A percentile compares a stretch with the other conserved stretches of the same genome.
phyloP scores from a whole-genome alignment of 2,888 invertebrate genomes.

The Caenorhabditis doughertyi region DNA sequence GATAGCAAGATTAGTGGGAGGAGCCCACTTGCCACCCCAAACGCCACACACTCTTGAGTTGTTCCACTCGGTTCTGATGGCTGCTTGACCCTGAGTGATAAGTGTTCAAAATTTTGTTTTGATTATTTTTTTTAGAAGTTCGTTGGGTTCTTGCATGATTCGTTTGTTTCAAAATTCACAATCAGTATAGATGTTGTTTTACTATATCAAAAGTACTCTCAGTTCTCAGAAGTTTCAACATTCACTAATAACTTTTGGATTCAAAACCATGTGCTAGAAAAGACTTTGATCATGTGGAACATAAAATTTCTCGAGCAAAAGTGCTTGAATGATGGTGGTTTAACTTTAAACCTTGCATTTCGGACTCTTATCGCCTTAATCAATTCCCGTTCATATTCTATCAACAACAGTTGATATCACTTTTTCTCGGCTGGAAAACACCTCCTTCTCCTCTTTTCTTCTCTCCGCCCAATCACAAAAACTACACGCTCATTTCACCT shows the following conservation, averaged over 20 bases:
- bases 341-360: not conserved
- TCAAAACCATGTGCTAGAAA: too few species aligned
- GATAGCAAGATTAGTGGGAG: slow-evolving; percentile 60
- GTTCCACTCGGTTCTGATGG: not conserved
- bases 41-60: slow-evolving; percentile 17
- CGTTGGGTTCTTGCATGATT: too few species aligned
- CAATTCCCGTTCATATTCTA: slow-evolving; percentile 23
- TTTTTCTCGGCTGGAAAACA: slow-evolving; percentile 12
- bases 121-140: not conserved
- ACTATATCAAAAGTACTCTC: too few species aligned
- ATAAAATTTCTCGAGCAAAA: not conserved
- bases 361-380: slow-evolving; percentile 3
- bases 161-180: not conserved
- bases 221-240: too few species aligned
- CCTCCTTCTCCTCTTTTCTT: not conserved
- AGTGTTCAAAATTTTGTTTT: not conserved
- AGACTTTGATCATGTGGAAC: not conserved
- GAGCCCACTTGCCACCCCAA: slow-evolving; percentile 44
- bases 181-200: too few species aligned
- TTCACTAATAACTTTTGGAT: too few species aligned
- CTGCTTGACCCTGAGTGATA: slow-evolving; percentile 3
- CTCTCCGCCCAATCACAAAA: slow-evolving; percentile 1
- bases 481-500: slow-evolving; percentile 5
- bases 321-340: not conserved
- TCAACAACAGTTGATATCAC: slow-evolving; percentile 32